Evolutionary conservation across 1,140 invertebrate species (phyloP).

Genomic region (Caenorhabditis inopinata): DNA sequence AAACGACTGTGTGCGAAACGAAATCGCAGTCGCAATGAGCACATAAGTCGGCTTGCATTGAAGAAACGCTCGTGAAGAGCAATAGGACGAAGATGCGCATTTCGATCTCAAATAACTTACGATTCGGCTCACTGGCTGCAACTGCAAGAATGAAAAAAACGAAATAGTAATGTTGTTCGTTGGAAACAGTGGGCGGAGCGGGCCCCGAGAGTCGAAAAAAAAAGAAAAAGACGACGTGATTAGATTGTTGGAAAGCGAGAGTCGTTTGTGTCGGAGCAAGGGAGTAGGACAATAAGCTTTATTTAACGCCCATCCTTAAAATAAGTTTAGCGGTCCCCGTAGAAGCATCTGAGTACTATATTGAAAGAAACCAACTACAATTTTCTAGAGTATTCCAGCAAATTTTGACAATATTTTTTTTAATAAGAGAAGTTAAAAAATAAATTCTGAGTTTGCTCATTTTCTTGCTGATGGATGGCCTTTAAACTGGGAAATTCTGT

Average conservation of each 20-base stretch:
- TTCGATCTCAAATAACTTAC: not conserved
- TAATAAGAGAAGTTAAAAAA: no score
- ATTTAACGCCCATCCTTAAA: no score
- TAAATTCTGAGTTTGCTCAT: no score
- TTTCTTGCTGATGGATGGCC: no score
- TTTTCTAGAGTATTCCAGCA: no score
- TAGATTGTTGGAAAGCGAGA: slow-evolving; percentile 25
- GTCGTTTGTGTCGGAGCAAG: not conserved
- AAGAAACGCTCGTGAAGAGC: slow-evolving; percentile 20
- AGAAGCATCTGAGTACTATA: no score
- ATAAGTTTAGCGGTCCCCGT: no score
- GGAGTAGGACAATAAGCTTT: no score
- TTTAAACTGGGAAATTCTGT: no score
- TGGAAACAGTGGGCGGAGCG: not conserved
- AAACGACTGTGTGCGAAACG: slow-evolving; percentile 7
- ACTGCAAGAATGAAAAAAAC: slow-evolving; percentile 6
- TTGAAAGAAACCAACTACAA: no score
- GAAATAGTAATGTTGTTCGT: not conserved
- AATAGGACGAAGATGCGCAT: slow-evolving; percentile 11
- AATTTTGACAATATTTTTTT: no score
- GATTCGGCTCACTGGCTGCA: not conserved
- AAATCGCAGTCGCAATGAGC: slow-evolving; percentile 36
- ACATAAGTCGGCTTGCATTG: slow-evolving; percentile 19
- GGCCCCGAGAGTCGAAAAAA: not conserved
- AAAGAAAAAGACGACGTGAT: slow-evolving; percentile 11